Evolutionary conservation across 2,888 invertebrate species (phyloP).

Genomic region (Archips xylosteana): DNA sequence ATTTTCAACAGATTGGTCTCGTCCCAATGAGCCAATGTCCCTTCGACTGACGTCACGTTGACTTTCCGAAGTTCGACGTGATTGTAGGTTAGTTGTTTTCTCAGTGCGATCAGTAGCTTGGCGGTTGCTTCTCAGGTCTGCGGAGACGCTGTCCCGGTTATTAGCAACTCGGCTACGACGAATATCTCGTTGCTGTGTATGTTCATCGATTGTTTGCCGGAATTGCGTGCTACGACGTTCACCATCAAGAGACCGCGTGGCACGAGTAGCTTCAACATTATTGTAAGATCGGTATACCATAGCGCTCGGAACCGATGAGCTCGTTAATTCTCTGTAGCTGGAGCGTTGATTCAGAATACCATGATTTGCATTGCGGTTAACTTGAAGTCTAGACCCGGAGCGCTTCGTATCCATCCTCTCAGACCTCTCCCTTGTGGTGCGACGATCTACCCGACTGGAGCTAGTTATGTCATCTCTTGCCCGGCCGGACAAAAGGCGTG

Average conservation of each 20-base stretch:
- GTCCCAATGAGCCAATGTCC: constrained; percentile 8
- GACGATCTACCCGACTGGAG: constrained; percentile 14
- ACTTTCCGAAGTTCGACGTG: constrained; percentile 9
- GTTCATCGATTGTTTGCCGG: constrained; percentile 10
- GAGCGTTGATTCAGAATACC: constrained; percentile 10
- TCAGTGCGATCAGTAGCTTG: constrained; percentile 13
- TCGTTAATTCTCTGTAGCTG: constrained; percentile 5
- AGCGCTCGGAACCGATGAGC: not conserved
- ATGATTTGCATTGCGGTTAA: constrained; percentile 11
- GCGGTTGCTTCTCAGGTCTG: constrained; percentile 19
- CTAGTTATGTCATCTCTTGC: constrained; percentile 43
- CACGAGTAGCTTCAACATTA: not conserved
- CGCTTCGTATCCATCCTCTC: constrained; percentile 21
- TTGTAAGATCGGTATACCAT: constrained; percentile 4
- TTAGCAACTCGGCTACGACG: not conserved
- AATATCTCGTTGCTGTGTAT: constrained; percentile 11
- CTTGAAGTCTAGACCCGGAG: constrained; percentile 25
- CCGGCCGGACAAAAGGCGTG: constrained; percentile 38
- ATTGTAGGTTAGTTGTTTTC: not conserved
- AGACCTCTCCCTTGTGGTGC: constrained; percentile 18
- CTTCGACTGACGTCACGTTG: not conserved
- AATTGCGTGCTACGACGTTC: constrained; percentile 21
- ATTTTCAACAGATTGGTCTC: constrained; percentile 3
- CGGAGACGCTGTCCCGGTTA: not conserved
- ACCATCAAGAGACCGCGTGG: constrained; percentile 17